These are phyloP conservation scores for Oscheius sp. DNA, from an alignment of 2,888 invertebrate species.

Conservation along the genomic window DNA sequence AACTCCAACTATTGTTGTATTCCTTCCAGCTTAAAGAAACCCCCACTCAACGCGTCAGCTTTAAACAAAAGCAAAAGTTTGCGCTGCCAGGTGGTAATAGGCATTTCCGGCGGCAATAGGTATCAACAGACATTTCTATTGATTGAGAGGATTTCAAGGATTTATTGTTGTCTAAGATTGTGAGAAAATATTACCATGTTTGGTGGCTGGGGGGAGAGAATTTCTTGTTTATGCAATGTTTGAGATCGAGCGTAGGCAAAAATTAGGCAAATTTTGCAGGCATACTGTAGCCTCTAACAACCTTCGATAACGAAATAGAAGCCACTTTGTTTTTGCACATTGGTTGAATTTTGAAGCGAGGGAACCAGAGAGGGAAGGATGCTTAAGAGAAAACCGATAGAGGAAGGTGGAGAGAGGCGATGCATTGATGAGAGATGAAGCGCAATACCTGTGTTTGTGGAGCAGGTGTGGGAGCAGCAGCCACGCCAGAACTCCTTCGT, in stretches of 20 bases:
- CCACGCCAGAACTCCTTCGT: constrained; percentile 39
- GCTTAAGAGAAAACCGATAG: constrained; percentile 7
- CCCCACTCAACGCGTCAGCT: constrained; percentile 11
- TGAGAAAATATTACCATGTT: too few species aligned
- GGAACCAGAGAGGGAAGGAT: background rate
- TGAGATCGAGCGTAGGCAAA: background rate
- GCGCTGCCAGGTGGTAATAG: constrained; percentile 28
- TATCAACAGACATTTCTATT: constrained; percentile 3
- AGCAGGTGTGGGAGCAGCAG: constrained; percentile 32
- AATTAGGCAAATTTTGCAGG: background rate
- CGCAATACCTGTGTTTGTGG: constrained; percentile 34
- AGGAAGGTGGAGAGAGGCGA: background rate
- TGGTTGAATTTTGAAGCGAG: constrained; percentile 4
- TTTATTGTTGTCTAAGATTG: too few species aligned
- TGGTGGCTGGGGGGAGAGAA: background rate
- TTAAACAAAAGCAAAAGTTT: constrained; percentile 23
- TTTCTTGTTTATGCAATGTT: too few species aligned
- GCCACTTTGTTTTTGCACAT: background rate
- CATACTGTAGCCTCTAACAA: constrained; percentile 17
- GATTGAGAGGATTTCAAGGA: background rate
- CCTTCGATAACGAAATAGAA: background rate
- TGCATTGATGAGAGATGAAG: background rate
- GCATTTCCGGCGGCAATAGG: constrained; percentile 23
- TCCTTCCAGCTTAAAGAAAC: too few species aligned
- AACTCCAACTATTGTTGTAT: too few species aligned